Conservation (phyloP, 2,113 vertebrate species). For the Chaetodon auriga region DNA sequence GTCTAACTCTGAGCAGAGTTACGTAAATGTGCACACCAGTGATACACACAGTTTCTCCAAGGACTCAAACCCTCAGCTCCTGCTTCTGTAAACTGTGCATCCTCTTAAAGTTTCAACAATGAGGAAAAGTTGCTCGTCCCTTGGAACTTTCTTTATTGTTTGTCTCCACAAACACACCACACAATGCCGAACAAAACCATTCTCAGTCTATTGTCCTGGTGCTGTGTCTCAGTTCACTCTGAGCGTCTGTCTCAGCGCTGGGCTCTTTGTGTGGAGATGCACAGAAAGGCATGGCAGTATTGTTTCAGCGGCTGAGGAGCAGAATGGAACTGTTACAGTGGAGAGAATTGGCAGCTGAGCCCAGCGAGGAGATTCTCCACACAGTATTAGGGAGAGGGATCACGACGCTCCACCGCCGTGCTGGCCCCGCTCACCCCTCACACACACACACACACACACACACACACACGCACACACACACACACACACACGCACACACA, state of each 20-base stretch:
- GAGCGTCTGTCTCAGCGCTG: slow-evolving; percentile 75
- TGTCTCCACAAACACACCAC: slow-evolving; percentile 66
- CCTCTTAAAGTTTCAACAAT: slow-evolving; percentile 73
- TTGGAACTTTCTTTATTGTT: slow-evolving; percentile 76
- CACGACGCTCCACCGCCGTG: slow-evolving; percentile 62
- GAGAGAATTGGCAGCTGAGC: slow-evolving; percentile 80
- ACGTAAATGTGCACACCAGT: neutral
- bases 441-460: slow-evolving; percentile 28
- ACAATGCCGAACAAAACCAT: slow-evolving; percentile 77
- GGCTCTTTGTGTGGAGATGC: slow-evolving; percentile 79
- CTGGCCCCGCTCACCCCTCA: slow-evolving; percentile 50
- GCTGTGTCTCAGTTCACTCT: slow-evolving; percentile 73
- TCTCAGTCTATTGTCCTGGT: slow-evolving; percentile 73
- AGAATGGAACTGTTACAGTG: slow-evolving; percentile 80
- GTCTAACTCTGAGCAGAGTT: neutral
- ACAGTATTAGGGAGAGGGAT: slow-evolving; percentile 79
- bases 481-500: slow-evolving; percentile 33
- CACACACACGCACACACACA: slow-evolving; percentile 36
- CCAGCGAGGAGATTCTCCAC: slow-evolving; percentile 81
- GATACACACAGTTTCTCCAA: slow-evolving; percentile 14
- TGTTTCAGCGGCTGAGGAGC: slow-evolving; percentile 79
- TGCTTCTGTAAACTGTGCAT: slow-evolving; percentile 49
- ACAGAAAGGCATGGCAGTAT: slow-evolving; percentile 66
- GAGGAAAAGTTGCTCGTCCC: slow-evolving; percentile 64
- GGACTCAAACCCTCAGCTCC: slow-evolving; percentile 31